These are phyloP conservation scores for Phyllotreta striolata DNA, from an alignment of 2,888 invertebrate genomes.

Conservation along the genomic window DNA sequence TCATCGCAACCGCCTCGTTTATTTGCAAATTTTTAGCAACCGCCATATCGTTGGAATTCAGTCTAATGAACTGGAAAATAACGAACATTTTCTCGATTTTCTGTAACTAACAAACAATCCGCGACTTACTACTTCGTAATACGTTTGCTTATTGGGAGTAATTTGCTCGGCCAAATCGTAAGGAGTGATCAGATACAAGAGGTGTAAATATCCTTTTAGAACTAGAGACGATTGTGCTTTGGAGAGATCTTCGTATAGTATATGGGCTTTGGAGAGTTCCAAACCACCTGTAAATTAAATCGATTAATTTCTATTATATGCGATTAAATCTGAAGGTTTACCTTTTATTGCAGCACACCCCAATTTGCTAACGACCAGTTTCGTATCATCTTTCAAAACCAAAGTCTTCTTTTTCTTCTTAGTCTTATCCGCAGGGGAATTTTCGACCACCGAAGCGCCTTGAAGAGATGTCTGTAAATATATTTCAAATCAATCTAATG, in stretches of 20 bases:
- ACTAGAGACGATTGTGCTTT: constrained; percentile 79
- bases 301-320: too few relatives aligned
- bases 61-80: constrained; percentile 66
- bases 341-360: constrained; percentile 88
- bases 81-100: constrained; percentile 16
- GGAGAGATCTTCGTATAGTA: constrained; percentile 78
- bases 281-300: constrained; percentile 73
- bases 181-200: constrained; percentile 87
- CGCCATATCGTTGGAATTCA: constrained; percentile 71
- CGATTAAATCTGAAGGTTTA: too few relatives aligned
- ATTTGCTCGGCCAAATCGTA: constrained; percentile 71
- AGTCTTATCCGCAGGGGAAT: constrained; percentile 12
- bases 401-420: constrained; percentile 42
- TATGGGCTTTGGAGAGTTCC: constrained; percentile 74
- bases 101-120: constrained; percentile 12
- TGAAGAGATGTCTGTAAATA: constrained; percentile 30
- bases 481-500: background rate
- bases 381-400: constrained; percentile 50
- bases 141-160: constrained; percentile 64
- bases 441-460: constrained; percentile 16
- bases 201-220: constrained; percentile 81
- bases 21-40: constrained; percentile 81
- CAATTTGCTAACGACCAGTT: constrained; percentile 67
- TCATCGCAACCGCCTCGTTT: constrained; percentile 75
- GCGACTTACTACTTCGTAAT: constrained; percentile 68